These are phyloP conservation scores for Campopleginae sp. DNA, from an alignment of 2,888 invertebrate genomes.

Conservation along the genomic window DNA sequence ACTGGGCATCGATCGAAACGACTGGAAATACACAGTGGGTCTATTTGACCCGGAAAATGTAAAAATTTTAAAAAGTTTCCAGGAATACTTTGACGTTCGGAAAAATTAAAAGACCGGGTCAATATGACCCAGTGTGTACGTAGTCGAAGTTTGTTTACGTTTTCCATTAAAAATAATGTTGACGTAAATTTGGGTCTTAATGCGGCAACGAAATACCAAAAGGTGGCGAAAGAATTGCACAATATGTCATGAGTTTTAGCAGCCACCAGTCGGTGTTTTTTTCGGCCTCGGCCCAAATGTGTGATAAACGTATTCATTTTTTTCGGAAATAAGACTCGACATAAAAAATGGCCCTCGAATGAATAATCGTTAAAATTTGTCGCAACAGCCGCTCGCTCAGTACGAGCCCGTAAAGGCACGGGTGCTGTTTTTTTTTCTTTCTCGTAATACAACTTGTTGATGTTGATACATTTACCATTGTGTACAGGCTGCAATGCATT, in stretches of 20 bases:
- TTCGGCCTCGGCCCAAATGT: too few relatives aligned
- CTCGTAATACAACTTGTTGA: constrained; percentile 25
- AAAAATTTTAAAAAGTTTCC: too few relatives aligned
- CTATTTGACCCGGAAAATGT: too few relatives aligned
- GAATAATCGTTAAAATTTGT: constrained; percentile 23
- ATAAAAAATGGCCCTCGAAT: neutral
- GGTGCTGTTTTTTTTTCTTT: neutral
- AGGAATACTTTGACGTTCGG: too few relatives aligned
- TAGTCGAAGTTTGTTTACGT: neutral
- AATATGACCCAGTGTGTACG: neutral
- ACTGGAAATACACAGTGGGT: neutral
- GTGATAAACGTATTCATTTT: neutral
- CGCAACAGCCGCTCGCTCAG: constrained; percentile 1
- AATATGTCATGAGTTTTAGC: neutral
- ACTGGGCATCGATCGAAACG: neutral
- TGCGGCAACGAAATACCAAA: neutral
- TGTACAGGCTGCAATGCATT: constrained; percentile 42
- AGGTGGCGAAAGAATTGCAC: neutral
- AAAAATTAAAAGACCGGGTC: too few relatives aligned
- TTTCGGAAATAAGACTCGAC: neutral
- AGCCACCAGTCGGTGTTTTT: neutral
- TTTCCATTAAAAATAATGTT: neutral
- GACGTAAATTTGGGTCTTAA: neutral
- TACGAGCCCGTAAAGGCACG: constrained; percentile 1
- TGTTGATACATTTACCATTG: constrained; percentile 51